These are phyloP conservation scores for Pyrgus malvae DNA, from an alignment of 2,888 invertebrate genomes.

Conservation along the genomic window DNA sequence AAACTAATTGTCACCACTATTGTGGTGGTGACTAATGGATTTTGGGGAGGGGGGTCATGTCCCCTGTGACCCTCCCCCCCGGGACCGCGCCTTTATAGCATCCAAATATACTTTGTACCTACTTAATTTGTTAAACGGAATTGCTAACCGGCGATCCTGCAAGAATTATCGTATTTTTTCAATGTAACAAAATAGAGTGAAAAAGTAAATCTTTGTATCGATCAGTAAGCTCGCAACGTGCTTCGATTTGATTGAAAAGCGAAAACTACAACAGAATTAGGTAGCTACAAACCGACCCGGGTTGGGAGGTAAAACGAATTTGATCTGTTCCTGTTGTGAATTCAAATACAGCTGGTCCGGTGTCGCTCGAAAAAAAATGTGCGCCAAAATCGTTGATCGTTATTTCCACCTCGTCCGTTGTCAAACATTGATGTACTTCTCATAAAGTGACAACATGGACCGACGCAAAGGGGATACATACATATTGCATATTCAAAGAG, in stretches of 20 bases:
- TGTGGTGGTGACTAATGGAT: no score
- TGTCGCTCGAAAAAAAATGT: constrained; percentile 18
- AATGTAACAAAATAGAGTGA: background rate
- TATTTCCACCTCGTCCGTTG: constrained; percentile 12
- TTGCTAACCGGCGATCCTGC: no score
- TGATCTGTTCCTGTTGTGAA: constrained; percentile 29
- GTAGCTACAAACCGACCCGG: constrained; percentile 22
- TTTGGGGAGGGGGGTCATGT: no score
- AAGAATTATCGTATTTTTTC: no score
- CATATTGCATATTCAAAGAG: background rate
- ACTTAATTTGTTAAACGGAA: no score
- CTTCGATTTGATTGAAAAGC: constrained; percentile 28
- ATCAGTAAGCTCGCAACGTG: constrained; percentile 25
- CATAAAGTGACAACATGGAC: background rate
- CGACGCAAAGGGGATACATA: background rate
- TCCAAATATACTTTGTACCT: no score
- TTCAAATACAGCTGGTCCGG: constrained; percentile 29
- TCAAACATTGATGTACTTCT: constrained; percentile 27
- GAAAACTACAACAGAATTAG: constrained; percentile 30
- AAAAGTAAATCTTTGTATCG: constrained; percentile 18
- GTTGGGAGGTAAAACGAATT: constrained; percentile 27
- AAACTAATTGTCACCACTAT: no score
- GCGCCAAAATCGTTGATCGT: constrained; percentile 22
- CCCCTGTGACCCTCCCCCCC: no score
- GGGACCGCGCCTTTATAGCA: no score